phyloP scores from a whole-genome alignment of 1,140 invertebrate species.

The silkworm (Bombyx mori) region DNA sequence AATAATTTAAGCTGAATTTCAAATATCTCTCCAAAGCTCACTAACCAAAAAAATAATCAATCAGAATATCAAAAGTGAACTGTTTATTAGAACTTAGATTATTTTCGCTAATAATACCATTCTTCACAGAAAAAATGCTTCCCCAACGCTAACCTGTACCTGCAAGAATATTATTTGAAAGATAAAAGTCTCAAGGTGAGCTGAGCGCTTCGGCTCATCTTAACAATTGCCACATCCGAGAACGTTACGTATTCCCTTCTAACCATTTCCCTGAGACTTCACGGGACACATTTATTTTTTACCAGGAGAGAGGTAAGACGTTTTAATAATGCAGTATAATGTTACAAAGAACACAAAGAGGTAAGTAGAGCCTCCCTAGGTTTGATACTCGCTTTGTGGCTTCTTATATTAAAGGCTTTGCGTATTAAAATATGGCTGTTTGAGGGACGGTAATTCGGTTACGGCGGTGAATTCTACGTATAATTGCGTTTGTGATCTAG shows the following conservation, averaged over 20 bases:
- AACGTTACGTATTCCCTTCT: constrained; percentile 22
- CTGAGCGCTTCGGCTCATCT: constrained; percentile 18
- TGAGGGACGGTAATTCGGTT: constrained; percentile 15
- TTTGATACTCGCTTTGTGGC: constrained; percentile 19
- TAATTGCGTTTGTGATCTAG: background rate
- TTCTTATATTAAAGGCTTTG: constrained; percentile 25
- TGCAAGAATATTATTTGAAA: constrained; percentile 4
- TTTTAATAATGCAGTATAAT: constrained; percentile 56
- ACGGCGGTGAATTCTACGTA: background rate
- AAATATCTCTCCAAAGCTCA: no score
- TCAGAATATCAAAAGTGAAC: no score
- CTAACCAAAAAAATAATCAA: no score
- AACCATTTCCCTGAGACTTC: constrained; percentile 24
- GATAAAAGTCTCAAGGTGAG: constrained; percentile 22
- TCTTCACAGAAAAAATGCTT: no score
- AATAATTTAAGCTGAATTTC: no score
- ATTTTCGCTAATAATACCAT: no score
- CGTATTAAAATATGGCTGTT: constrained; percentile 21
- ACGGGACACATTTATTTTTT: constrained; percentile 40
- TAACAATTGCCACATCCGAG: constrained; percentile 19
- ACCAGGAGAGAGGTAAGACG: constrained; percentile 28
- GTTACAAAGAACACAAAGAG: constrained; percentile 53
- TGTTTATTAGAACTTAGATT: no score
- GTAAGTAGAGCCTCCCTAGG: constrained; percentile 21
- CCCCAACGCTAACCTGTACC: no score